Percentiles rank a stretch among this genome's conserved stretches.
Conservation (phyloP, 2,888 invertebrate genomes). For the Cryptops parisi region DNA sequence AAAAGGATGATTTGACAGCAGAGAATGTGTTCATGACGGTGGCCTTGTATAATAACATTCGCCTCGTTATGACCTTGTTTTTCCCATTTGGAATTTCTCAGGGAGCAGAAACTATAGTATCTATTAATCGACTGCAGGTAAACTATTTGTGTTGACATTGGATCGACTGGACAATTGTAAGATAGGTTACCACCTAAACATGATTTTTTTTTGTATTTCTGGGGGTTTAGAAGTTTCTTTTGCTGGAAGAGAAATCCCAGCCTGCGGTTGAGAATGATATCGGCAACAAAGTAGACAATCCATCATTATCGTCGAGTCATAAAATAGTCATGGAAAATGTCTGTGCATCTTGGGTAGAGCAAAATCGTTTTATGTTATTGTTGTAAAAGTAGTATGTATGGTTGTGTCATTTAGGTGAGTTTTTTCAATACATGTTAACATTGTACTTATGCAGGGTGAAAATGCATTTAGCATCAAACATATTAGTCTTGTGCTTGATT, state of each 20-base stretch:
- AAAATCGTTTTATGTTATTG: neutral
- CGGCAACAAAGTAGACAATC: no score
- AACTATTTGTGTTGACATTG: no score
- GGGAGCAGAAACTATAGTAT: constrained; percentile 62
- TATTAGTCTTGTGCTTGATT: constrained; percentile 28
- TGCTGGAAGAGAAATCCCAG: constrained; percentile 26
- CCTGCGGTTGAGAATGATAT: neutral
- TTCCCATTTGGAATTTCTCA: constrained; percentile 72
- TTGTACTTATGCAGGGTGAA: neutral
- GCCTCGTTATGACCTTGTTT: constrained; percentile 75
- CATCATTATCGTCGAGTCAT: no score
- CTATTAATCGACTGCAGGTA: constrained; percentile 51
- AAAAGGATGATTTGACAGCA: constrained; percentile 49
- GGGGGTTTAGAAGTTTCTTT: constrained; percentile 32
- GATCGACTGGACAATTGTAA: no score
- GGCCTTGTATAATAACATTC: constrained; percentile 74
- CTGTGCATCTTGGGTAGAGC: constrained; percentile 6
- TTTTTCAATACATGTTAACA: no score
- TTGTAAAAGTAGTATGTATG: neutral
- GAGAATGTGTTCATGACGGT: constrained; percentile 66
- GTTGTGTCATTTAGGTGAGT: neutral
- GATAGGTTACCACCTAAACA: no score
- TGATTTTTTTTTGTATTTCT: no score
- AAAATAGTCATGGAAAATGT: no score
- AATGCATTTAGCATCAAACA: constrained; percentile 20